These are phyloP conservation scores for Regulus satrapa DNA, from an alignment of 2,113 vertebrate species.

Conservation along the genomic window DNA sequence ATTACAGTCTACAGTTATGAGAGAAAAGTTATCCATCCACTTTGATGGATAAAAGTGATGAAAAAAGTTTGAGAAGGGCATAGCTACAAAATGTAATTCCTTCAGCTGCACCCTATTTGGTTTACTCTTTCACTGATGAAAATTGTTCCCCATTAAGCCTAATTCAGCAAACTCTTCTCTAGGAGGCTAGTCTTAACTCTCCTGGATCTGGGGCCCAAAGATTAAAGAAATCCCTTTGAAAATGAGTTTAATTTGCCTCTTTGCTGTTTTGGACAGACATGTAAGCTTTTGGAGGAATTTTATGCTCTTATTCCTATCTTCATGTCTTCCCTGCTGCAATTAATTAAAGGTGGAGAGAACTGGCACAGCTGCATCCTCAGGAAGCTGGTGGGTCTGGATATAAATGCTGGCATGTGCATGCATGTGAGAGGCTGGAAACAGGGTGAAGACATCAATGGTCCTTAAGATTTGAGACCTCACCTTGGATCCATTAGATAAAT, in stretches of 20 bases:
- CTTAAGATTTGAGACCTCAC: neutral
- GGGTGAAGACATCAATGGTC: neutral
- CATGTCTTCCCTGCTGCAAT: neutral
- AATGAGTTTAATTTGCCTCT: neutral
- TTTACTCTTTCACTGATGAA: neutral
- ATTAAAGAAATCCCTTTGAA: neutral
- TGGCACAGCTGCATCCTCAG: neutral
- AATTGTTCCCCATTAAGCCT: neutral
- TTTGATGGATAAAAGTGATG: too few relatives aligned
- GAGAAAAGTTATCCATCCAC: neutral
- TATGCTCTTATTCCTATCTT: neutral
- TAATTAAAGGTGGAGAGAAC: neutral
- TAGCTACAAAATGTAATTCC: neutral
- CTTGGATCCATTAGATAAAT: neutral
- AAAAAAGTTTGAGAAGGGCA: neutral
- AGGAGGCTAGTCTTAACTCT: neutral
- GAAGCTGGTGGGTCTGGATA: neutral
- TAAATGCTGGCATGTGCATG: neutral
- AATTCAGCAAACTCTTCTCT: neutral
- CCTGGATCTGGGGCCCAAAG: neutral
- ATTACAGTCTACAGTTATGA: neutral
- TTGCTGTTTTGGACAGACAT: neutral
- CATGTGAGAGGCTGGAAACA: neutral
- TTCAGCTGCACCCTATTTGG: neutral
- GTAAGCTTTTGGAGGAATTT: neutral